Evolutionary conservation across 2,888 invertebrate species (phyloP), one percentile per base, ranked within the genome.

Genomic region (Monoplex corrugatus): DNA sequence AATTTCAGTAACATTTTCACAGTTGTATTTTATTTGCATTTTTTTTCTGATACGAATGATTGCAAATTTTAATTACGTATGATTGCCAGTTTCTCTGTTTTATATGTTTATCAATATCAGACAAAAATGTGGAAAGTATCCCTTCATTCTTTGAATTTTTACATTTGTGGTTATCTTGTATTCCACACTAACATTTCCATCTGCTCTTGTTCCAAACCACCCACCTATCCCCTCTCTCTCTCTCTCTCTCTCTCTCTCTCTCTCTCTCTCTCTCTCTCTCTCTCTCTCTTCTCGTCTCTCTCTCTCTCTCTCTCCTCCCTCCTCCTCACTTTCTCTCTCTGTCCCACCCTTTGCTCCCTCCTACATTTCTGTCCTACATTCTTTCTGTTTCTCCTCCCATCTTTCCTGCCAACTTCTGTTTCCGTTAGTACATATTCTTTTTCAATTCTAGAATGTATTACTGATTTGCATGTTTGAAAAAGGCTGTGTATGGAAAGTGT

Each of bases 401-500:
- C 57, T 23, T 57, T 57, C 28, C 57, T 57, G 19, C 57, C 57
- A 57, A 23, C 19, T 57, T 6, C 2, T 68, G 68, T 68, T n/a
- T n/a, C n/a, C n/a, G n/a, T n/a, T 28, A 68, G 2, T 72, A 23
- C 23, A 40, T 43, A 80, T 32, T 80, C 13, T 80, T 43, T n/a
- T n/a, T n/a, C n/a, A n/a, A n/a, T n/a, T 43, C 43, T 43, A 40
- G 78, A 43, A 23, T 80, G 78, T 80, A 80, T 80, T 80, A 40
- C 40, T 80, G 78, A 43, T 80, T 28, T 43, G 86, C 63, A 86
- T 72, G 68, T n/a, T 35, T 40, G 8, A 23, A 57, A 19, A 57
- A 13, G 38, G 28, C 38, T 35, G 84, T 50, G 84, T 23, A 84
- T 84, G 84, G 78, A 80, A 72, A 43, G 43, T 80, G 78, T 80